phyloP scores from a whole-genome alignment of 2,888 invertebrate genomes.

The Drosophila cognata region DNA sequence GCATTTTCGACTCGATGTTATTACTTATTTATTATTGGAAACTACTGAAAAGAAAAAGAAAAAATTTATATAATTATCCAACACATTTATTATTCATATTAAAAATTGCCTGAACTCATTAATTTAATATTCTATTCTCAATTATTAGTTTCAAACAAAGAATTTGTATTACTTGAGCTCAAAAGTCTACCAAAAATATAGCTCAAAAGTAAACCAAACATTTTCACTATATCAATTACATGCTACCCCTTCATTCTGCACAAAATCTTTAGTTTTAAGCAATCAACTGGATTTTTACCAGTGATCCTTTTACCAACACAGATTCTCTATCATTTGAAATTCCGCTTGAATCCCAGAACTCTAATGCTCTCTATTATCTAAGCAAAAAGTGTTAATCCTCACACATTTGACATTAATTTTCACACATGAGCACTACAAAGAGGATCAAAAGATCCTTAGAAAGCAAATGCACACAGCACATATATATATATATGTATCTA shows the following conservation, averaged over 20 bases:
- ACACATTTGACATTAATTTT: slow-evolving; percentile 37
- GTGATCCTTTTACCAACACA: background rate
- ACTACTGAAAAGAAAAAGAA: background rate
- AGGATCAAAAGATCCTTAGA: slow-evolving; percentile 17
- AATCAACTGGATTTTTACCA: accelerated
- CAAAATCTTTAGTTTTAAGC: background rate
- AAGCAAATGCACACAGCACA: background rate
- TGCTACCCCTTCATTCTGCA: background rate
- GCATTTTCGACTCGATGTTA: background rate
- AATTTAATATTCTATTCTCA: background rate
- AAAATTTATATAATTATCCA: background rate
- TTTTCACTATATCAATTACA: too few relatives aligned
- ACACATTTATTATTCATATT: background rate
- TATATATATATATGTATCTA: background rate
- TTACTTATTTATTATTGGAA: too few relatives aligned
- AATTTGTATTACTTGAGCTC: background rate
- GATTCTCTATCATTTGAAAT: background rate
- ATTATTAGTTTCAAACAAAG: background rate
- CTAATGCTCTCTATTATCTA: slow-evolving; percentile 3
- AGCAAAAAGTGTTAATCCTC: slow-evolving; percentile 46
- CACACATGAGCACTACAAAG: slow-evolving; percentile 44
- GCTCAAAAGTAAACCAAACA: background rate
- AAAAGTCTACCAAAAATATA: background rate
- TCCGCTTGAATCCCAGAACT: background rate
- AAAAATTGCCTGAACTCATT: accelerated